Conservation (phyloP, 2,113 vertebrate genomes). For the Vombatus ursinus region DNA sequence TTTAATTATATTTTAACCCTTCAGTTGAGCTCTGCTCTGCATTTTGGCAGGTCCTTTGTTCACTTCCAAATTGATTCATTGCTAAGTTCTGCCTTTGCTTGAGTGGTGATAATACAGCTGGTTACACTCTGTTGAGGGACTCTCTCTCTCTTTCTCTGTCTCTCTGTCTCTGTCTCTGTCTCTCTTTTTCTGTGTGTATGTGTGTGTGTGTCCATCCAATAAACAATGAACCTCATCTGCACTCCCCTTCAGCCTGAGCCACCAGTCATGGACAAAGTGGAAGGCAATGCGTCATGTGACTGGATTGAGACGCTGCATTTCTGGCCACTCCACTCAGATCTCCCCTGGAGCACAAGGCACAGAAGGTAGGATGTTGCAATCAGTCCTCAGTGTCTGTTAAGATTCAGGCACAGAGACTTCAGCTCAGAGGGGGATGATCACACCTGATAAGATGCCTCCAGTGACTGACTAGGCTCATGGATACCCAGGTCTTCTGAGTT, state of each 20-base stretch:
- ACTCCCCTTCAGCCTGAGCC: background rate
- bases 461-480: background rate
- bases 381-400: background rate
- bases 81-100: background rate
- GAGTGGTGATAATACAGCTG: background rate
- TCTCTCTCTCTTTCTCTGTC: no score
- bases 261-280: background rate
- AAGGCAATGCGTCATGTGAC: background rate
- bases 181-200: background rate
- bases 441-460: background rate
- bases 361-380: background rate
- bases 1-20: constrained; percentile 53
- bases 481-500: background rate
- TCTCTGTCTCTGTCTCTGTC: no score
- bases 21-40: constrained; percentile 51
- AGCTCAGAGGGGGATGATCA: background rate
- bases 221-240: background rate
- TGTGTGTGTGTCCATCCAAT: background rate
- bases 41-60: constrained; percentile 21
- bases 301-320: background rate
- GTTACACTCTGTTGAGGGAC: background rate
- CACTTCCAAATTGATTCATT: constrained; percentile 43
- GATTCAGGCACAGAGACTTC: background rate
- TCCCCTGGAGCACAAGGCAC: background rate
- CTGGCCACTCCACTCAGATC: background rate